Conservation (phyloP, 2,797 vertebrate genomes). For the Hylomyscus alleni region DNA sequence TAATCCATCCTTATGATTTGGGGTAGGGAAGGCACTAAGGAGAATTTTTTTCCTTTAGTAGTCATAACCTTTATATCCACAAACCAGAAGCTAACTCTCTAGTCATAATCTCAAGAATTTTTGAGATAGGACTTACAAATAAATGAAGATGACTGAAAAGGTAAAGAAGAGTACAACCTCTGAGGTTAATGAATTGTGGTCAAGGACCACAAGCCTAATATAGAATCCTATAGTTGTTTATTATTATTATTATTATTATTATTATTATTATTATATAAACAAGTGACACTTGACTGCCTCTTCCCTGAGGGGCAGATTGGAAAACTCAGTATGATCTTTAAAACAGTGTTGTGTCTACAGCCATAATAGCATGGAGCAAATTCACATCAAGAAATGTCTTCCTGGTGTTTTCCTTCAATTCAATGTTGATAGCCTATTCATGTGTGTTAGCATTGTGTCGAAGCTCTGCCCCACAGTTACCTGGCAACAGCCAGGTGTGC, state of each 20-base stretch:
- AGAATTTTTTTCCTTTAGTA: conserved; percentile 25
- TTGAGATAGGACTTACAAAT: background rate
- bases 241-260: no score
- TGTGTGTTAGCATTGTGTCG: no score
- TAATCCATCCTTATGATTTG: background rate
- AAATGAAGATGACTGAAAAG: conserved; percentile 21
- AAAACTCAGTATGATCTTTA: background rate
- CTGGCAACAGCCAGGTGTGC: no score
- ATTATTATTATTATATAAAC: background rate
- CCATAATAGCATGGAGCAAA: conserved; percentile 2
- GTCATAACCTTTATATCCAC: background rate
- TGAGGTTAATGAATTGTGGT: conserved; percentile 18
- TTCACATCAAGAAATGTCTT: conserved; percentile 8
- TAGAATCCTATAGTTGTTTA: conserved; percentile 1
- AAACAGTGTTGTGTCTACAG: conserved; percentile 18
- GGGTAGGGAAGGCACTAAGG: background rate
- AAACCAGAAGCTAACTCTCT: conserved; percentile 19
- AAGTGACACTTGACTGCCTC: background rate
- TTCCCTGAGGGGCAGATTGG: background rate
- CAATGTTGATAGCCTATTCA: conserved; percentile 63
- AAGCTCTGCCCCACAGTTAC: no score
- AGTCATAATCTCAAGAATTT: conserved; percentile 27
- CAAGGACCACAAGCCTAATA: background rate
- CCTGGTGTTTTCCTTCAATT: conserved; percentile 38
- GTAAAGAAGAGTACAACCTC: background rate